phyloP scores from a whole-genome alignment of 2,797 vertebrate species.

The Schizothorax lantsangensis region DNA sequence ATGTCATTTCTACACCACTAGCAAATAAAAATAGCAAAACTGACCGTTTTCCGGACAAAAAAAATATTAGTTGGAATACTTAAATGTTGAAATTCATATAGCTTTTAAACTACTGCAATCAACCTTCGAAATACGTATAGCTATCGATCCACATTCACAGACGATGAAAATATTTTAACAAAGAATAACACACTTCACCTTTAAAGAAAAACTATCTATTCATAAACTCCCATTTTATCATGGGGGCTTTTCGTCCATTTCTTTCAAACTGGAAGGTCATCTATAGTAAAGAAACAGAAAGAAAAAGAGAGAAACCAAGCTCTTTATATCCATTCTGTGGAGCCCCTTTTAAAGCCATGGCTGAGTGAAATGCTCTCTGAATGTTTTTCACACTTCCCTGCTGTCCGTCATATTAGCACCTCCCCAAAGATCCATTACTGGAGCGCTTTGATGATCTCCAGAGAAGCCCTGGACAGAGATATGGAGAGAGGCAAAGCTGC shows the following conservation, averaged over 20 bases:
- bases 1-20: not conserved
- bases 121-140: not conserved
- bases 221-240: not conserved
- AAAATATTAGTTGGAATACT: not conserved
- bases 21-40: not conserved
- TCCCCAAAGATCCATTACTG: conserved; percentile 62
- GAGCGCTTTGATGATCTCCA: not conserved
- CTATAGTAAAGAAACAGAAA: not conserved
- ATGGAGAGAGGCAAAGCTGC: not conserved
- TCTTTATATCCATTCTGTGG: conserved; percentile 44
- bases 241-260: not conserved
- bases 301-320: conserved; percentile 38
- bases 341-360: conserved; percentile 36
- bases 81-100: not conserved
- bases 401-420: conserved; percentile 65
- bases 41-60: not conserved
- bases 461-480: not conserved
- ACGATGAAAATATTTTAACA: not conserved
- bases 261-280: conserved; percentile 39
- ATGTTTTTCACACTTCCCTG: conserved; percentile 46
- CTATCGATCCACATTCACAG: not conserved
- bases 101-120: not conserved
- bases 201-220: conserved; percentile 6
- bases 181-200: not conserved
- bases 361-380: conserved; percentile 41